Percentiles rank a stretch among this genome's conserved stretches.
Conservation (phyloP, 2,113 vertebrate species). For the Sinocyclocheilus maitianheensis region DNA sequence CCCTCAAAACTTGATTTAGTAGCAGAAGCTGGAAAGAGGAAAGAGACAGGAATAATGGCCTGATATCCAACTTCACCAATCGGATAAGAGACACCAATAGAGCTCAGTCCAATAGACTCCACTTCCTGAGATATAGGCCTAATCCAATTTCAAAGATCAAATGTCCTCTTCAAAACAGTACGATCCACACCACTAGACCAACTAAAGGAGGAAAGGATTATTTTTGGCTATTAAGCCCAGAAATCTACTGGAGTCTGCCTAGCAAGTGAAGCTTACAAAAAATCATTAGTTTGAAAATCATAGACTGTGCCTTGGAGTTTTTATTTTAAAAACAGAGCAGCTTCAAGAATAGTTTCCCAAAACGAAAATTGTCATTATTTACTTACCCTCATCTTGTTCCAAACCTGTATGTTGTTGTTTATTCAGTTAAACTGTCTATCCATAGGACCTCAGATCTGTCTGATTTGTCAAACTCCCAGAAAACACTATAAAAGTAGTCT, state of each 20-base stretch:
- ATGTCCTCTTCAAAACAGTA: constrained; percentile 27
- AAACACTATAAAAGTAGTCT: not conserved
- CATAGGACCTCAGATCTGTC: not conserved
- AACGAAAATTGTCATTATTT: not conserved
- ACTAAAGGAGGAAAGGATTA: constrained; percentile 11
- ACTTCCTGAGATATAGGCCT: constrained; percentile 23
- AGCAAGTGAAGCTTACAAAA: not conserved
- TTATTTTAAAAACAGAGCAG: not conserved
- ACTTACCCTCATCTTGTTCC: not conserved
- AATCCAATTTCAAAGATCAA: constrained; percentile 34
- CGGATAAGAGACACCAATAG: constrained; percentile 30
- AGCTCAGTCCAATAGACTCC: not conserved
- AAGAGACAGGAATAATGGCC: constrained; percentile 30
- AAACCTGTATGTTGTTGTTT: not conserved
- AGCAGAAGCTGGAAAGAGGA: constrained; percentile 33
- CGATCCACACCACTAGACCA: constrained; percentile 34
- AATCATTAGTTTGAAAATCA: not conserved
- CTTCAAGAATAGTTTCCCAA: not conserved
- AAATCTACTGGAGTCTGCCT: not conserved
- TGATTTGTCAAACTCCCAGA: not conserved
- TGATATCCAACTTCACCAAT: constrained; percentile 38
- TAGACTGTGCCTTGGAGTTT: not conserved
- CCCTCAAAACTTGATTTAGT: constrained; percentile 8
- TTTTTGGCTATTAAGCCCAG: constrained; percentile 2
- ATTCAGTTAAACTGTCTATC: not conserved